Percentiles rank a stretch among this genome's conserved stretches.
phyloP scores from a whole-genome alignment of 2,888 invertebrate genomes.

The Athrips mouffetella region DNA sequence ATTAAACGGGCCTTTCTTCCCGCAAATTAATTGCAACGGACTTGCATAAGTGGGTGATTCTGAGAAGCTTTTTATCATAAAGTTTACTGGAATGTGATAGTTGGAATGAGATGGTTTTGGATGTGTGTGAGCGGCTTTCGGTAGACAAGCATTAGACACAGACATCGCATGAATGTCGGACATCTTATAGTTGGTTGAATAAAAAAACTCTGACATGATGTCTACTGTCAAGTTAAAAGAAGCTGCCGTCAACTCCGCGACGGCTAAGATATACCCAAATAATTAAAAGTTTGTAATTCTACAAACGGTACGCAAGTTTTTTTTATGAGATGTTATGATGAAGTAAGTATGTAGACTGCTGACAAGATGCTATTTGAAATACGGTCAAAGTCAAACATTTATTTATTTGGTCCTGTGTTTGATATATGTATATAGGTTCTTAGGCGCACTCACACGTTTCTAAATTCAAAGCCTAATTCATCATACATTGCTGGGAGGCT shows the following conservation, averaged over 20 bases:
- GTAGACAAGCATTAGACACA: slow-evolving; percentile 46
- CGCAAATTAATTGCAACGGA: slow-evolving; percentile 41
- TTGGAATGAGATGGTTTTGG: slow-evolving; percentile 9
- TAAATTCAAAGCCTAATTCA: no score
- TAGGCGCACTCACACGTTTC: no score
- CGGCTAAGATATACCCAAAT: slow-evolving; percentile 1
- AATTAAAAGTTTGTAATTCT: slow-evolving; percentile 10
- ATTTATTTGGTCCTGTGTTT: no score
- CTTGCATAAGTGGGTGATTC: slow-evolving; percentile 11
- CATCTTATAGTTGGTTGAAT: slow-evolving; percentile 1
- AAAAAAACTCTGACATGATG: slow-evolving; percentile 6
- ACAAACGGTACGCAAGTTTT: neutral
- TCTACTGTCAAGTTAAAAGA: slow-evolving; percentile 17
- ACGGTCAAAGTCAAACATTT: no score
- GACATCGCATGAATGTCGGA: slow-evolving; percentile 11
- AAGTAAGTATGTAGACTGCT: no score
- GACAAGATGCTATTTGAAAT: no score
- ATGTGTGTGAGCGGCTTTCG: slow-evolving; percentile 32
- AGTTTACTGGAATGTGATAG: slow-evolving; percentile 33
- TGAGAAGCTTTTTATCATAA: slow-evolving; percentile 14
- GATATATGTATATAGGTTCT: no score
- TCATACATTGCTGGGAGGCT: no score
- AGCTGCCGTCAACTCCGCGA: slow-evolving; percentile 6
- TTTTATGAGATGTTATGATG: neutral
- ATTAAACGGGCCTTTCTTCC: slow-evolving; percentile 43